Percentiles rank a stretch among this genome's conserved stretches.
These are phyloP conservation scores for Entomyzon cyanotis DNA, from an alignment of 2,113 vertebrate genomes.

Conservation along the genomic window DNA sequence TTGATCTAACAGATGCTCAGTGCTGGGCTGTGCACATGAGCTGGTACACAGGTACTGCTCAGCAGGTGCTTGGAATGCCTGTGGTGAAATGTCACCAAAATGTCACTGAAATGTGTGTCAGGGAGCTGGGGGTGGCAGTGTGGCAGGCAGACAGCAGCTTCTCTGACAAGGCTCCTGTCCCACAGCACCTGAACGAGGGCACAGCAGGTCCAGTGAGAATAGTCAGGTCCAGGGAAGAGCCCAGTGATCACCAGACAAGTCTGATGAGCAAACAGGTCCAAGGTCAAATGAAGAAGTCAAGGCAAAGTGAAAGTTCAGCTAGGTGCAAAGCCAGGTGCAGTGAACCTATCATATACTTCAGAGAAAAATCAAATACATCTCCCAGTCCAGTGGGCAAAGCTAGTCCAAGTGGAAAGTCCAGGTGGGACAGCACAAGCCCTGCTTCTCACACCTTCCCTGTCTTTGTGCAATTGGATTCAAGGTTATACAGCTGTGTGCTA, in stretches of 20 bases:
- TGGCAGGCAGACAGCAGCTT: neutral
- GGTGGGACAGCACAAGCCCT: neutral
- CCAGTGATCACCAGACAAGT: neutral
- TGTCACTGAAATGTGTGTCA: neutral
- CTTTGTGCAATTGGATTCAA: neutral
- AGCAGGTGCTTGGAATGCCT: neutral
- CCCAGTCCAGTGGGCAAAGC: neutral
- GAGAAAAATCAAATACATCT: neutral
- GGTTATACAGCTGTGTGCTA: neutral
- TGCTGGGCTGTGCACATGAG: neutral
- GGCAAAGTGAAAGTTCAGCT: too few species aligned
- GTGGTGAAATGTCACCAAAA: neutral
- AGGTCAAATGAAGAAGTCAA: neutral
- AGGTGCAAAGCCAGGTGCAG: neutral
- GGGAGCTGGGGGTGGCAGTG: neutral
- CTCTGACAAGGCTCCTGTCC: neutral
- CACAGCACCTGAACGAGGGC: accelerated
- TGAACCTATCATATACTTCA: neutral
- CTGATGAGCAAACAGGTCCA: neutral
- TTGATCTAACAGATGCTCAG: neutral
- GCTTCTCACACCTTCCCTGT: neutral
- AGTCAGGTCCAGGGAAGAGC: neutral
- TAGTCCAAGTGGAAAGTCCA: neutral
- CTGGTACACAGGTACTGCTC: neutral
- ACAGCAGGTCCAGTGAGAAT: neutral